Evolutionary conservation across 2,797 vertebrate genomes (phyloP), one percentile per base, ranked within the genome.

Genomic region (Hyperoplus lanceolatus): DNA sequence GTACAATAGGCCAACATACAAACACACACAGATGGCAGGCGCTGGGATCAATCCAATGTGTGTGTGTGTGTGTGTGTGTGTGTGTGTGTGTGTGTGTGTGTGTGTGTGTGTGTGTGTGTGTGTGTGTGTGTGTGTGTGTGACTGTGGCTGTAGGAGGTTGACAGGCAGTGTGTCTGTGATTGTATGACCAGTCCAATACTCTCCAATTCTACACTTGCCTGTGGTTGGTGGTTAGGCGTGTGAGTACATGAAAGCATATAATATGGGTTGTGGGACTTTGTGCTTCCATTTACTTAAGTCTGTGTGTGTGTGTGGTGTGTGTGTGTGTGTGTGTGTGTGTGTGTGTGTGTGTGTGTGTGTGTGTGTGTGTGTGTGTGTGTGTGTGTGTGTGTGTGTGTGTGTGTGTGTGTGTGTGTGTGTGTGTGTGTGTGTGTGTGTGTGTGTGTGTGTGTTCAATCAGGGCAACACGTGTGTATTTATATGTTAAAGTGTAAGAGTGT

Each of bases 1-100:
- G 92, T 94, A 94, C 92, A 94, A 94, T 94, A 94, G 93, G 93
- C 92, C 93, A 94, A 93, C 92, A 94, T 93, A 93, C 92, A 93
- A 94, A 93, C 93, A 93, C 93, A 93, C 92, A 89, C 93, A 94
- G 93, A 94, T 94, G 93, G 92, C 87, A 89, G 87, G 79, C 87
- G 84, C 92, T 94, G 92, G 92, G 92, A 86, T 83, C 76, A 85
- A 81, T 94, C 93, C 92, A 94, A 83, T 84, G 77, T 77, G 80
- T 81, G 85, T 79, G 80, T 80, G 81, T 79, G 72, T 80, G 71
- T 74, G 74, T 60, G 68, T 39, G 62, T 50, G 58, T 68, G 13
- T 70, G 36, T 70, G 60, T 62, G 68, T 9, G 68, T 53, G 63
- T 59, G 18, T 57, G 18, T 55, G 62, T 68, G 59, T 77, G 74